phyloP scores from a whole-genome alignment of 2,888 invertebrate genomes.

The Pristionchus arcanus region DNA sequence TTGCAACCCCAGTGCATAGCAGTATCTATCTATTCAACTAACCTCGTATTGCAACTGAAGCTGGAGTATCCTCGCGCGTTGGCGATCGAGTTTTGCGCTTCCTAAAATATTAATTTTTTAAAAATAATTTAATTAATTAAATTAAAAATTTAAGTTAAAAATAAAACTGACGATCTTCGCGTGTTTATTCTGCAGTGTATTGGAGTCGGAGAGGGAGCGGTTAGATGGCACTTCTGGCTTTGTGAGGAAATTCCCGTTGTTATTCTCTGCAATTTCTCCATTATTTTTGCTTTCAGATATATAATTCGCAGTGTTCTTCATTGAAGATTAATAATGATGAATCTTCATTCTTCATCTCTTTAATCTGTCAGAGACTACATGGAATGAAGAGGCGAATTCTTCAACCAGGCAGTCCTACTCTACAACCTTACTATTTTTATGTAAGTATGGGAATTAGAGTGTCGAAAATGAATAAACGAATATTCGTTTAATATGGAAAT shows the following conservation, averaged over 20 bases:
- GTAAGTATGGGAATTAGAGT: too few relatives aligned
- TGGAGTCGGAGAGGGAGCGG: constrained; percentile 35
- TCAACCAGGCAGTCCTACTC: too few relatives aligned
- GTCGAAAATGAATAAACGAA: too few relatives aligned
- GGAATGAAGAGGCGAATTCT: too few relatives aligned
- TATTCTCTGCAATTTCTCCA: background rate
- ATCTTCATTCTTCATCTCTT: too few relatives aligned
- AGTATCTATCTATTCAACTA: background rate
- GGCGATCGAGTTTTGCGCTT: constrained; percentile 28
- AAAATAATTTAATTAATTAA: too few relatives aligned
- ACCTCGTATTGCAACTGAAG: constrained; percentile 9
- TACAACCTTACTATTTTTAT: background rate
- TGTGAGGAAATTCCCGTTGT: background rate
- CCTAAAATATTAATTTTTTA: too few relatives aligned
- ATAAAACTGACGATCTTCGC: constrained; percentile 2
- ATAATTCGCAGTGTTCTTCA: background rate
- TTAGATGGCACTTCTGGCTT: background rate
- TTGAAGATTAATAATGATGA: background rate
- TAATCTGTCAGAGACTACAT: too few relatives aligned
- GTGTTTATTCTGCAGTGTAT: constrained; percentile 17
- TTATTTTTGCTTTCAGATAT: background rate
- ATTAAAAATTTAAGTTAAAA: background rate
- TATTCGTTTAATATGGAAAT: too few relatives aligned
- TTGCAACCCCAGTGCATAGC: too few relatives aligned
- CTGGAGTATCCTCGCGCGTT: constrained; percentile 26